Evolutionary conservation across 2,888 invertebrate species (phyloP).

Genomic region (Vannuccia rotundouncinata): DNA sequence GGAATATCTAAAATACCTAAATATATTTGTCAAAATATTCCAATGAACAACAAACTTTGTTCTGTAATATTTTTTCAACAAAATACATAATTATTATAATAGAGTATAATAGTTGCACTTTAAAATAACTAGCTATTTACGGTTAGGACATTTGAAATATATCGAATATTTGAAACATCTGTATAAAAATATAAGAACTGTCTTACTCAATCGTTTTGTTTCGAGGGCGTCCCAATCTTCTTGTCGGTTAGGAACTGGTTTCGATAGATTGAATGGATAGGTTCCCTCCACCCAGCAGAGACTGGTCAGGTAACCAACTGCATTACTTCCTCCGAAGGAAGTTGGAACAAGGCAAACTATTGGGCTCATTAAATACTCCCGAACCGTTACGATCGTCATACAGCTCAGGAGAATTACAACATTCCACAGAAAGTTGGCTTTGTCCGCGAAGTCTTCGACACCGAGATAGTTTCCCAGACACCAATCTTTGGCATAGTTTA

Average conservation of each 20-base stretch:
- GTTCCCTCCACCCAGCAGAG: constrained; percentile 40
- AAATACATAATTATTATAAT: too few species aligned
- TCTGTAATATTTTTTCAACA: too few species aligned
- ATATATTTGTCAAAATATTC: too few species aligned
- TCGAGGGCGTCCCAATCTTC: constrained; percentile 35
- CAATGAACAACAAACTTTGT: too few species aligned
- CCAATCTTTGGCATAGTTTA: constrained; percentile 30
- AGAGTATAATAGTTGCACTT: too few species aligned
- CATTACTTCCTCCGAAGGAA: constrained; percentile 24
- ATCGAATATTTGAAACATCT: too few species aligned
- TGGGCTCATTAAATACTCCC: constrained; percentile 37
- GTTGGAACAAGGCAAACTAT: constrained; percentile 36
- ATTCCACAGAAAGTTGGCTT: constrained; percentile 38
- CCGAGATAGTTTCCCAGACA: constrained; percentile 33
- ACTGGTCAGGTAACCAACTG: constrained; percentile 35
- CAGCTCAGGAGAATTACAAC: constrained; percentile 35
- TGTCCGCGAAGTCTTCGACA: constrained; percentile 37
- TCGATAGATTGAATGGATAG: constrained; percentile 35
- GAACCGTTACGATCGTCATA: constrained; percentile 27
- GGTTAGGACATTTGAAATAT: too few species aligned
- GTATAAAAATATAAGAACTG: neutral
- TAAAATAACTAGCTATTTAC: too few species aligned
- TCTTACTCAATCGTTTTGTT: constrained; percentile 37
- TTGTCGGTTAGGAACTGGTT: constrained; percentile 14
- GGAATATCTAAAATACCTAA: too few species aligned